Evolutionary conservation across 2,888 invertebrate genomes (phyloP), one percentile per base, ranked within the genome.

Genomic region (Stomorhina lunata): DNA sequence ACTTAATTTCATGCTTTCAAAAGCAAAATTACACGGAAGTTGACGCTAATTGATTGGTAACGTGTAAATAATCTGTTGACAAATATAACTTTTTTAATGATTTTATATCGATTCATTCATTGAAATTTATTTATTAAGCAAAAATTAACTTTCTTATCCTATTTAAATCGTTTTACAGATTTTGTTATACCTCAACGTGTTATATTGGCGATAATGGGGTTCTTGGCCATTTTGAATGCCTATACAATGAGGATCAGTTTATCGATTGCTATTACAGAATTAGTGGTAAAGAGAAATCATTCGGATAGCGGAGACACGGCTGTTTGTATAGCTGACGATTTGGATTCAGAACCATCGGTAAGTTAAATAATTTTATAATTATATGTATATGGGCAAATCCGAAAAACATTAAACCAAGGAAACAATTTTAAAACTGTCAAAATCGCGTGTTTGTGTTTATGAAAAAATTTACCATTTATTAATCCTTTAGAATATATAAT

Each of bases 171-270:
- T n/a, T 63, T 85, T 77, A 6, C 83, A 90, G 91, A 85, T 87
- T 90, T 90, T 80, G 71, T 88, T 53, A 77, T 90, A 84, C 91
- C 91, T 0, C 95, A 95, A 87, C 92, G 95, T 78, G 94, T 95
- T 90, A 93, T 95, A 78, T 90, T 95, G 87, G 93, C 94, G 63
- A 92, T 95, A 55, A 95, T 95, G 95, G 94, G 95, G 6, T 93
- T 95, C 84, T 87, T 95, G 85, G 95, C 94, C 15, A 92, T 95
- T 34, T 93, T 94, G 79, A 95, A 95, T 88, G 95, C 95, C 15
- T 95, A 95, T 88, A 94, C 95, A 40, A 95, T 95, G 95, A 92
- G 95, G 10, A 94, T 95, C 2, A 94, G 94, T 83, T 92, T 95
- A 1, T 95, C 94, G 81, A 92, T 95, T 82, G 94, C 95, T 55